phyloP scores from a whole-genome alignment of 2,797 vertebrate species.

The Macropus fuliginosus region DNA sequence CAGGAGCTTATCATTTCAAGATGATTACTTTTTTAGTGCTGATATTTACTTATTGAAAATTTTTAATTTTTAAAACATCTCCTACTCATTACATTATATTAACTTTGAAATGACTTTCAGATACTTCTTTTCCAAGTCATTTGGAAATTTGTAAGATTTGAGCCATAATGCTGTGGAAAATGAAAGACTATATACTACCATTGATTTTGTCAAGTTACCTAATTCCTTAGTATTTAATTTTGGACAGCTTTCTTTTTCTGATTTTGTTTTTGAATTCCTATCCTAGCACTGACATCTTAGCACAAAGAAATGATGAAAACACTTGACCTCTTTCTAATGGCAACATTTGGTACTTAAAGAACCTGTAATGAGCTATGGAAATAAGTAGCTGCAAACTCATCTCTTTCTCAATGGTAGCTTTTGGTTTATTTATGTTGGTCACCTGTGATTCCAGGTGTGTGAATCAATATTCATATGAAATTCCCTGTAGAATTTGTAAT shows the following conservation, averaged over 20 bases:
- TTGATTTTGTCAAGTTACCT: constrained; percentile 26
- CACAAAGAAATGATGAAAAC: constrained; percentile 59
- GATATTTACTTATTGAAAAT: neutral
- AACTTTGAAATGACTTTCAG: constrained; percentile 42
- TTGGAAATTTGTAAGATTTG: neutral
- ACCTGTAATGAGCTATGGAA: constrained; percentile 30
- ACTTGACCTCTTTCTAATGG: constrained; percentile 40
- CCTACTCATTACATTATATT: constrained; percentile 29
- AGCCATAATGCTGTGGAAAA: constrained; percentile 23
- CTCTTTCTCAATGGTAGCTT: constrained; percentile 51
- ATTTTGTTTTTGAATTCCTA: constrained; percentile 37
- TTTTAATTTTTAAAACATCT: neutral
- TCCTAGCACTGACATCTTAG: constrained; percentile 36
- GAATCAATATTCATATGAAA: constrained; percentile 72
- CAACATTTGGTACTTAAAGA: constrained; percentile 3
- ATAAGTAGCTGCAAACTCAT: constrained; percentile 57
- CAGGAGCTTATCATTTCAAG: neutral
- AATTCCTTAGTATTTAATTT: constrained; percentile 54
- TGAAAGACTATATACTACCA: constrained; percentile 34
- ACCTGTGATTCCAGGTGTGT: constrained; percentile 58
- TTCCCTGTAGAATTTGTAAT: constrained; percentile 66
- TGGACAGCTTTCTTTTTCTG: constrained; percentile 26
- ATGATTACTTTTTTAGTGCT: neutral
- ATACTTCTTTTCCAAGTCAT: constrained; percentile 21
- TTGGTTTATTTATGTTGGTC: constrained; percentile 65